A percentile compares a stretch with the other conserved stretches of the same genome.
Evolutionary conservation across 2,888 invertebrate genomes (phyloP).

Genomic region (Eucera pruinosa): DNA sequence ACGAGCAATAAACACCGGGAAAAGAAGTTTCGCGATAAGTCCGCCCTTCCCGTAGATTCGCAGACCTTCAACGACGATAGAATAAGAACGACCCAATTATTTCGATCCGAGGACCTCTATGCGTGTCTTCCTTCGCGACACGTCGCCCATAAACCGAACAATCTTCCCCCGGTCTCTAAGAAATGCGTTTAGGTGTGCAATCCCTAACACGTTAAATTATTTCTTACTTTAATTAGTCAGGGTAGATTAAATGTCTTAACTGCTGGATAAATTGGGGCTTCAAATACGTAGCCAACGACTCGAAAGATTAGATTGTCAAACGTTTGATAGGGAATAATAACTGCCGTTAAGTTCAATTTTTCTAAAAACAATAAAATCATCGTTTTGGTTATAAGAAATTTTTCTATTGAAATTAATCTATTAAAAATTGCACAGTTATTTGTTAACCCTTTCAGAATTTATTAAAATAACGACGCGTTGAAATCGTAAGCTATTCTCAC

Average conservation of each 20-base stretch:
- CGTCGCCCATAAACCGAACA: conserved; percentile 26
- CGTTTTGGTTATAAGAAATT: no score
- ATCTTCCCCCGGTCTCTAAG: conserved; percentile 11
- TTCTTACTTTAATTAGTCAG: background rate
- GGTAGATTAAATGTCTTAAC: background rate
- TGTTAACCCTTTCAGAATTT: no score
- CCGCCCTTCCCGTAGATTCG: conserved; percentile 38
- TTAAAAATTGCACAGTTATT: no score
- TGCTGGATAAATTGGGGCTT: no score
- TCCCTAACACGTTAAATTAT: conserved; percentile 5
- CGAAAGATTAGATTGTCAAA: background rate
- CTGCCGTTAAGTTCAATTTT: no score
- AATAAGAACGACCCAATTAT: conserved; percentile 62
- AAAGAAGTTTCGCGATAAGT: conserved; percentile 49
- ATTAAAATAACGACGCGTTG: no score
- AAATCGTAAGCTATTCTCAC: no score
- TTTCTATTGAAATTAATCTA: no score
- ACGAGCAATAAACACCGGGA: conserved; percentile 51
- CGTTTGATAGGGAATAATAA: no score
- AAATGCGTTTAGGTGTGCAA: conserved; percentile 4
- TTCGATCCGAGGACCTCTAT: conserved; percentile 18
- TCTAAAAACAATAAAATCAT: no score
- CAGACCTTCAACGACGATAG: conserved; percentile 46
- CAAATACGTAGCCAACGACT: no score
- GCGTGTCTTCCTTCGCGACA: background rate